Evolutionary conservation across 2,797 vertebrate species (phyloP).

Genomic region (Lepus oiostolus): DNA sequence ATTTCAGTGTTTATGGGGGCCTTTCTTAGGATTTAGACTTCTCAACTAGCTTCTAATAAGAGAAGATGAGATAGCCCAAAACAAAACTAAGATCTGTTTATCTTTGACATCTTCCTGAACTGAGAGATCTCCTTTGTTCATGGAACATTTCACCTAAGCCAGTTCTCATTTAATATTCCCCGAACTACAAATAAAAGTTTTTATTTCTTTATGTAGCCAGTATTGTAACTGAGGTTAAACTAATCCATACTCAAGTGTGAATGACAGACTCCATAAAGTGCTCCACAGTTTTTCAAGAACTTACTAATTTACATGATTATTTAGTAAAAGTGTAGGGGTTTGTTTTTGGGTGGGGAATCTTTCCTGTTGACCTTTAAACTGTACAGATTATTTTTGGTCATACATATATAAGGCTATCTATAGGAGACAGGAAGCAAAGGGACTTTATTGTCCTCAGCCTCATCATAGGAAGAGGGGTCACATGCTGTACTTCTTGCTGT

Average conservation of each 20-base stretch:
- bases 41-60: slow-evolving; percentile 32
- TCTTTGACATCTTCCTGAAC: slow-evolving; percentile 26
- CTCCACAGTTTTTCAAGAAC: slow-evolving; percentile 31
- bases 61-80: not conserved
- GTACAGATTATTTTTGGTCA: slow-evolving; percentile 24
- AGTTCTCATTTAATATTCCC: not conserved
- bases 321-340: not conserved
- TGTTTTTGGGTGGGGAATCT: slow-evolving; percentile 29
- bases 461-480: slow-evolving; percentile 23
- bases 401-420: not conserved
- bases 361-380: slow-evolving; percentile 47
- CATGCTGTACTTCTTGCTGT: slow-evolving; percentile 26
- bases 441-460: not conserved
- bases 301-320: slow-evolving; percentile 54
- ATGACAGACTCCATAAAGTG: not conserved
- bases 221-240: slow-evolving; percentile 27
- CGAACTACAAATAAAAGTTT: slow-evolving; percentile 40
- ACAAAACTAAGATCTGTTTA: slow-evolving; percentile 43
- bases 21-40: slow-evolving; percentile 45
- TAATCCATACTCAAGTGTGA: slow-evolving; percentile 57
- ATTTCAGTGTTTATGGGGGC: not conserved
- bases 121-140: slow-evolving; percentile 15
- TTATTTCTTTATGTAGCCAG: not conserved
- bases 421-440: not conserved
- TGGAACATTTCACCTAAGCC: slow-evolving; percentile 2